Percentiles rank a stretch among this genome's conserved stretches.
These are phyloP conservation scores for Macrosoma leucophasiata DNA, from an alignment of 2,888 invertebrate genomes.

Conservation along the genomic window DNA sequence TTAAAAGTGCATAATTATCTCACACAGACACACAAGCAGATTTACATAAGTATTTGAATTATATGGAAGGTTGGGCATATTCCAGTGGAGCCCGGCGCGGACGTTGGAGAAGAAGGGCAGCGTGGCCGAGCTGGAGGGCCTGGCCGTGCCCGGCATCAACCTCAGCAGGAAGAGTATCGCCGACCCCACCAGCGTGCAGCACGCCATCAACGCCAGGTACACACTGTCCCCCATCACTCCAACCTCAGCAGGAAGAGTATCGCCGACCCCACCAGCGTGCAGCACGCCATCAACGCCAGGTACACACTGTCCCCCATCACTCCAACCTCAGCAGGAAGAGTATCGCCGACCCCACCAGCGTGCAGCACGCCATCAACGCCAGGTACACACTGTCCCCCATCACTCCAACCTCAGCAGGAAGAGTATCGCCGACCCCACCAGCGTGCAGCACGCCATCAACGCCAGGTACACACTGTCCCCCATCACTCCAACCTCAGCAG, in stretches of 20 bases:
- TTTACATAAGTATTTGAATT: no score
- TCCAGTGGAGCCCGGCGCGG: conserved; percentile 50
- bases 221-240: no score
- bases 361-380: conserved; percentile 63
- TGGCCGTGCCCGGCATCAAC: conserved; percentile 50
- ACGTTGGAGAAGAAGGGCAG: conserved; percentile 58
- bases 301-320: no score
- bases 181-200: conserved; percentile 67
- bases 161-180: conserved; percentile 66
- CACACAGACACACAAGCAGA: no score
- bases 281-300: conserved; percentile 64
- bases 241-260: conserved; percentile 63
- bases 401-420: conserved; percentile 56
- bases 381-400: no score
- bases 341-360: conserved; percentile 66
- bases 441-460: conserved; percentile 63
- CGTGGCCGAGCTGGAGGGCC: conserved; percentile 50
- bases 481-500: no score
- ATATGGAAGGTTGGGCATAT: no score
- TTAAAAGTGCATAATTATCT: no score
- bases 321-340: conserved; percentile 61
- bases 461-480: no score
- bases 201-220: conserved; percentile 57
- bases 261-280: conserved; percentile 68
- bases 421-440: conserved; percentile 70